Conservation (phyloP, 2,888 invertebrate species). For the Diarsia dahlii region DNA sequence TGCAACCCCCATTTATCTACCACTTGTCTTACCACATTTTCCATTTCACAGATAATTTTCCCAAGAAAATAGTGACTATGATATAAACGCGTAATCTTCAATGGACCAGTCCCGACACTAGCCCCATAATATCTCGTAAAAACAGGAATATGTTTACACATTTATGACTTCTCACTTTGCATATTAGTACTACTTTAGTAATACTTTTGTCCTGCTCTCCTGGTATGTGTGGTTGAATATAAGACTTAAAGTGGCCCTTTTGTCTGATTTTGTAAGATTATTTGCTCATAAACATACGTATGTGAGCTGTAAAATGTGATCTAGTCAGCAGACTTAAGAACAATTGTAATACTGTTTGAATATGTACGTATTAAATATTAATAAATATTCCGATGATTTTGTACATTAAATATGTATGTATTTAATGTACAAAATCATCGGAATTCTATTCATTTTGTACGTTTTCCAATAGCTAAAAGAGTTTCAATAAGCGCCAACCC, state of each 20-base stretch:
- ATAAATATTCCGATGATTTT: too few species aligned
- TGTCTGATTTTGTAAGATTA: slow-evolving; percentile 39
- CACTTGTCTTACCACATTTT: slow-evolving; percentile 4
- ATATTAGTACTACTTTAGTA: slow-evolving; percentile 62
- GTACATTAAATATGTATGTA: too few species aligned
- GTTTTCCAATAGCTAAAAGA: slow-evolving; percentile 18
- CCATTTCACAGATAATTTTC: slow-evolving; percentile 40
- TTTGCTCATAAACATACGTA: slow-evolving; percentile 20
- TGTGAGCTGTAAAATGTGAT: slow-evolving; percentile 16
- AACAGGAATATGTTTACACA: slow-evolving; percentile 77
- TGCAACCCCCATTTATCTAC: not conserved
- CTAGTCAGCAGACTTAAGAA: not conserved
- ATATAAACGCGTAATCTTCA: slow-evolving; percentile 69
- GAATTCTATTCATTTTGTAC: too few species aligned
- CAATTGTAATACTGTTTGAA: not conserved
- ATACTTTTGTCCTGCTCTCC: slow-evolving; percentile 42
- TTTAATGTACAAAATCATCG: not conserved
- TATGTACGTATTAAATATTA: too few species aligned
- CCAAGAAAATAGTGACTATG: slow-evolving; percentile 47
- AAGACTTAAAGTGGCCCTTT: slow-evolving; percentile 32
- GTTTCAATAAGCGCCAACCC: slow-evolving; percentile 49
- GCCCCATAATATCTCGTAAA: slow-evolving; percentile 76
- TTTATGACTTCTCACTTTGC: slow-evolving; percentile 72
- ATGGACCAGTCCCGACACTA: slow-evolving; percentile 50
- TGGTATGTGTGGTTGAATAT: slow-evolving; percentile 33